These are phyloP conservation scores for Phaethornis superciliosus DNA, from an alignment of 2,113 vertebrate genomes.

Conservation along the genomic window DNA sequence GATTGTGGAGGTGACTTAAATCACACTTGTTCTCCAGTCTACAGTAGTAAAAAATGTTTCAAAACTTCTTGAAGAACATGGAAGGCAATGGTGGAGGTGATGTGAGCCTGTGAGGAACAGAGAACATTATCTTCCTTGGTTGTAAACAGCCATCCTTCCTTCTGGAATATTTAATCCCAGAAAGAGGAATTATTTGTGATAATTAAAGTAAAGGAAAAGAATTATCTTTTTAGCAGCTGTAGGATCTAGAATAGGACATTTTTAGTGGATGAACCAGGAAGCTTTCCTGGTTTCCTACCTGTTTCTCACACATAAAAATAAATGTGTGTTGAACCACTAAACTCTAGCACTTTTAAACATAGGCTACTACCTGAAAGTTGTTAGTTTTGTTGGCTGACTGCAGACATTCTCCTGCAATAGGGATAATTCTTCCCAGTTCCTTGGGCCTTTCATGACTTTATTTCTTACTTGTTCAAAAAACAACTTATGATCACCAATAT, in stretches of 20 bases:
- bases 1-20: background rate
- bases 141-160: background rate
- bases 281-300: background rate
- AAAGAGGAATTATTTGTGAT: background rate
- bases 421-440: background rate
- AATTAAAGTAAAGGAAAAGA: background rate
- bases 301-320: background rate
- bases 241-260: background rate
- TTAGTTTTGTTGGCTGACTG: background rate
- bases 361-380: background rate
- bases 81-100: background rate
- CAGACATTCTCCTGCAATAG: background rate
- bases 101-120: background rate
- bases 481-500: background rate
- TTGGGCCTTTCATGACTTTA: background rate
- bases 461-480: slow-evolving; percentile 7
- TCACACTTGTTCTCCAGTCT: background rate
- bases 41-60: background rate
- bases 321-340: background rate
- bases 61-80: background rate
- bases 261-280: background rate
- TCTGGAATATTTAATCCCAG: background rate
- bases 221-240: background rate
- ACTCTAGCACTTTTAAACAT: background rate
- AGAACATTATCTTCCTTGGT: rapidly evolving